These are phyloP conservation scores for Irena cyanogastra DNA, from an alignment of 2,113 vertebrate species.

Conservation along the genomic window DNA sequence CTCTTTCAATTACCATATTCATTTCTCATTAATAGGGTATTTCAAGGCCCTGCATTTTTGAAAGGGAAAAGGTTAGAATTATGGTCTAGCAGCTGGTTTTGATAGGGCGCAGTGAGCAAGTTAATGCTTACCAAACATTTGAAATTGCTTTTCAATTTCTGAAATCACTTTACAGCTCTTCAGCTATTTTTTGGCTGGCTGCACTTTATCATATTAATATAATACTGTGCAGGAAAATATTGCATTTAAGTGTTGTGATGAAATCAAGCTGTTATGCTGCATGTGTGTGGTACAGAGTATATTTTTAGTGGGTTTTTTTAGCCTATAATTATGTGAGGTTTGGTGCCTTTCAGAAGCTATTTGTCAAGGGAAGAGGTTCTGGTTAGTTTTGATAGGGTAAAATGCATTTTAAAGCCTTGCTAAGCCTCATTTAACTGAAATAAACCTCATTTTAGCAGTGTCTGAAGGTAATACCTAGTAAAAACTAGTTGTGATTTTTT, in stretches of 20 bases:
- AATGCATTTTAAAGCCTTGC: conserved; percentile 32
- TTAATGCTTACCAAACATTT: conserved; percentile 20
- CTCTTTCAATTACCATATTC: conserved; percentile 31
- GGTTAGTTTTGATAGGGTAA: conserved; percentile 60
- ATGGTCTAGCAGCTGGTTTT: conserved; percentile 45
- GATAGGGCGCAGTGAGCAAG: background rate
- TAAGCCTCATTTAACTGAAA: conserved; percentile 8
- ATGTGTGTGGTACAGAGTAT: conserved; percentile 62
- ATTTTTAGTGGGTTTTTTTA: conserved; percentile 53
- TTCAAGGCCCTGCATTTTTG: conserved; percentile 28
- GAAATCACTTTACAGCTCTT: conserved; percentile 15
- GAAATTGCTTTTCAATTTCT: conserved; percentile 34
- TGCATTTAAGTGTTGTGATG: conserved; percentile 39
- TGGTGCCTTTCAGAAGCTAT: conserved; percentile 56
- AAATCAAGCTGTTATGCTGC: conserved; percentile 57
- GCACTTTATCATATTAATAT: conserved; percentile 61
- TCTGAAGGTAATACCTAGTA: background rate
- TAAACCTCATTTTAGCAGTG: background rate
- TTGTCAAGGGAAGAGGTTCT: conserved; percentile 65
- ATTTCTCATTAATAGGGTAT: conserved; percentile 32
- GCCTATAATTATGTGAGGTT: conserved; percentile 64
- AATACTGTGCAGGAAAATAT: conserved; percentile 41
- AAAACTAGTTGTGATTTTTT: background rate
- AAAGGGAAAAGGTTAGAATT: conserved; percentile 47
- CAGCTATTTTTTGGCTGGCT: conserved; percentile 52